phyloP scores from a whole-genome alignment of 2,113 vertebrate species.

The Pachycephala philippinensis region DNA sequence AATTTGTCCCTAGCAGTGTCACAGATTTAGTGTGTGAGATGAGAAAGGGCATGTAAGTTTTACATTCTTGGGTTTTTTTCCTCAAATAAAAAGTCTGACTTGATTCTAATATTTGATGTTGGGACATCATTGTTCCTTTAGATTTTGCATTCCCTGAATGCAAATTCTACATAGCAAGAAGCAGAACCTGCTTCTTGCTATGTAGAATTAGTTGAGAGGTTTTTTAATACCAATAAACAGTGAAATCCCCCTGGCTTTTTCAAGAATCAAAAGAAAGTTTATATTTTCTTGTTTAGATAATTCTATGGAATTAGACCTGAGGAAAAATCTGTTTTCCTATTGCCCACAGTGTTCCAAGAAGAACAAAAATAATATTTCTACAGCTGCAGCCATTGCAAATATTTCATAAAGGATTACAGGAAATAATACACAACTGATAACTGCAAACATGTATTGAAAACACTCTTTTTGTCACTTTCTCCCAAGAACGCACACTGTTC shows the following conservation, averaged over 20 bases:
- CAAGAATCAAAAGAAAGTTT: neutral
- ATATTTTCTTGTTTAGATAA: neutral
- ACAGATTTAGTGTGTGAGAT: neutral
- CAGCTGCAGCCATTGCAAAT: neutral
- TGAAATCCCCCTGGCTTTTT: neutral
- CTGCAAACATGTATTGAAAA: neutral
- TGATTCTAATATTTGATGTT: neutral
- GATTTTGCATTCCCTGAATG: neutral
- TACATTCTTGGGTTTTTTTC: rapidly evolving
- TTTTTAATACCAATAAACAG: neutral
- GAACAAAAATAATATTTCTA: neutral
- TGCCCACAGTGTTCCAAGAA: neutral
- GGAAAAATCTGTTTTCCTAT: neutral
- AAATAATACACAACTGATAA: neutral
- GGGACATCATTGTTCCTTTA: neutral
- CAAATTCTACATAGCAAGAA: no score
- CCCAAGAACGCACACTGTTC: neutral
- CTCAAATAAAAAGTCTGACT: neutral
- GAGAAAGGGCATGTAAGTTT: neutral
- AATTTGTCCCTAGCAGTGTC: neutral
- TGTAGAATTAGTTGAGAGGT: neutral
- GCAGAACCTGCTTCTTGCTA: neutral
- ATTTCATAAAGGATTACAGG: neutral
- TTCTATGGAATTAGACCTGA: neutral
- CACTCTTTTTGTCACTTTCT: neutral